phyloP scores from a whole-genome alignment of 2,888 invertebrate genomes.

The Caenorhabditis afra region DNA sequence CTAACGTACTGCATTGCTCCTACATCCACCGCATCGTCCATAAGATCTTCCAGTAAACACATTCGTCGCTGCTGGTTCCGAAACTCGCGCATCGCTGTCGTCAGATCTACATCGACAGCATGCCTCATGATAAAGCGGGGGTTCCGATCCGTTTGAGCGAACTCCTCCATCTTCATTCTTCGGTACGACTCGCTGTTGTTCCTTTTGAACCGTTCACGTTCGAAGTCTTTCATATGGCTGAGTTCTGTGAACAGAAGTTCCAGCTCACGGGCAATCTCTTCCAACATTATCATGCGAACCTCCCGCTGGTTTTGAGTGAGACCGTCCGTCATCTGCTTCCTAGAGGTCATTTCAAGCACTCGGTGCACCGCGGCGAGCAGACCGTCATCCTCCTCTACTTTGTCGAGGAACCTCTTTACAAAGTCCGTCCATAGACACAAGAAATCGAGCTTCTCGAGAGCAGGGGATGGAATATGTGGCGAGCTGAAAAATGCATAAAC shows the following conservation, averaged over 20 bases:
- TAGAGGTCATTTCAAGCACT: conserved; percentile 15
- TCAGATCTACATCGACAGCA: conserved; percentile 37
- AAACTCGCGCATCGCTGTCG: conserved; percentile 11
- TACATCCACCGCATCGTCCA: conserved; percentile 33
- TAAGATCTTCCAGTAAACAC: conserved; percentile 21
- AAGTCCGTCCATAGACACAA: conserved; percentile 31
- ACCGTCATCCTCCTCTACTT: conserved; percentile 24
- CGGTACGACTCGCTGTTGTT: conserved; percentile 16
- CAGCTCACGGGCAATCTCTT: conserved; percentile 9
- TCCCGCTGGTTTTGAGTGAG: conserved; percentile 4
- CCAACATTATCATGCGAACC: background rate
- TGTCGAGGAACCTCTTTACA: conserved; percentile 6
- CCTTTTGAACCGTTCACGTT: conserved; percentile 24
- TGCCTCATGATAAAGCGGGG: conserved; percentile 44
- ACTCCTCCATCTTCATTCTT: conserved; percentile 15
- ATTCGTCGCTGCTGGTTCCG: conserved; percentile 23
- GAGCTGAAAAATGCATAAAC: conserved; percentile 16
- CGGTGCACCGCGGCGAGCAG: conserved; percentile 3
- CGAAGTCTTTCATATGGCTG: conserved; percentile 33
- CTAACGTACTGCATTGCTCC: conserved; percentile 21
- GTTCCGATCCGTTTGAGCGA: background rate
- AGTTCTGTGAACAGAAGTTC: conserved; percentile 19
- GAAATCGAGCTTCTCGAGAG: conserved; percentile 49
- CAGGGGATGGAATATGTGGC: conserved; percentile 51
- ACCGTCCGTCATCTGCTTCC: background rate